A percentile compares a stretch with the other conserved stretches of the same genome.
Evolutionary conservation across 2,888 invertebrate genomes (phyloP).

Genomic region (Drosophila planitibia): DNA sequence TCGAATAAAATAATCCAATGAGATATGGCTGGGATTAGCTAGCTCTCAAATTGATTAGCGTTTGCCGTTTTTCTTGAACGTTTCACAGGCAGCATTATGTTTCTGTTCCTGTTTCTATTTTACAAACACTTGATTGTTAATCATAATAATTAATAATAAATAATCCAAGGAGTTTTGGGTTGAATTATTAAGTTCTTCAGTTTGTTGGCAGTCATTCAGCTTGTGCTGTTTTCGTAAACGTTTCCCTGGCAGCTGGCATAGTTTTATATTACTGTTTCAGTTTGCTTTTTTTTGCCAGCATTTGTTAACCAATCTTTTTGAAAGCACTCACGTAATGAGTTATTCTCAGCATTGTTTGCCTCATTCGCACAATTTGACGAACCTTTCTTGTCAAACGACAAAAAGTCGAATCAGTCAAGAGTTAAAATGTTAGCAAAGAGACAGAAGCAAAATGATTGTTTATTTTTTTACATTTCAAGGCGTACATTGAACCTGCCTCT

Average conservation of each 20-base stretch:
- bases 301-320: neutral
- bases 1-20: neutral
- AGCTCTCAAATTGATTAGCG: neutral
- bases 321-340: constrained; percentile 8
- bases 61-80: neutral
- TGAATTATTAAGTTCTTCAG: neutral
- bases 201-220: neutral
- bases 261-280: neutral
- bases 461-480: constrained; percentile 5
- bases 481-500: constrained; percentile 34
- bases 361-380: neutral
- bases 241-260: neutral
- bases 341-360: constrained; percentile 2
- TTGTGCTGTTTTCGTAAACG: neutral
- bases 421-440: neutral
- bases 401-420: neutral
- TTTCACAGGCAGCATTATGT: neutral
- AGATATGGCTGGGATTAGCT: neutral
- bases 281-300: neutral
- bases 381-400: neutral
- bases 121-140: neutral
- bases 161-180: neutral
- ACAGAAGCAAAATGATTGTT: constrained; percentile 7
- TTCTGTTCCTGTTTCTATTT: too few species aligned
- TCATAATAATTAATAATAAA: neutral